Conservation (phyloP, 2,888 invertebrate species). For the Coenonympha glycerion region DNA sequence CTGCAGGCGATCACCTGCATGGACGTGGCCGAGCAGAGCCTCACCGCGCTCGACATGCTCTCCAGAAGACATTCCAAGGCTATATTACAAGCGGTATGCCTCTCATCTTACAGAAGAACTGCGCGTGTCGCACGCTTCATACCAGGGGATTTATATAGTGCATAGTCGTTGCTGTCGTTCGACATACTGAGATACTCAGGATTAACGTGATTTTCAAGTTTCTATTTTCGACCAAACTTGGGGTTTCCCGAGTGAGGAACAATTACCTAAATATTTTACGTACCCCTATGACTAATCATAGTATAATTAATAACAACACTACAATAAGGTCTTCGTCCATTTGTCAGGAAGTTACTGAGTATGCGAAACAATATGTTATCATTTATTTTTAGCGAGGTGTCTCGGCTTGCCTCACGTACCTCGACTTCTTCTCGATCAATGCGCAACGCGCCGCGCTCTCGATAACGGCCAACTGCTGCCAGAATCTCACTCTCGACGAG, state of each 20-base stretch:
- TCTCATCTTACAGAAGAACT: neutral
- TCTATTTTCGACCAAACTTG: too few relatives aligned
- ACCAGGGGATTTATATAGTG: neutral
- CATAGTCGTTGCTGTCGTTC: neutral
- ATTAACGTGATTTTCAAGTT: too few relatives aligned
- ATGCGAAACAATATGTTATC: conserved; percentile 3
- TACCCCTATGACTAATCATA: too few relatives aligned
- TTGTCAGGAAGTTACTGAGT: too few relatives aligned
- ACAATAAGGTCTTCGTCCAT: too few relatives aligned
- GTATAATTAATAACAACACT: too few relatives aligned
- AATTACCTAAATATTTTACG: too few relatives aligned
- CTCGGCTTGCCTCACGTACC: conserved; percentile 94
- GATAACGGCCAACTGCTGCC: conserved; percentile 98
- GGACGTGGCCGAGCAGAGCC: conserved; percentile 99
- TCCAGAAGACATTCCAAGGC: conserved; percentile 97
- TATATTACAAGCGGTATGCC: conserved; percentile 90
- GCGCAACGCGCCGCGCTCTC: conserved; percentile 97
- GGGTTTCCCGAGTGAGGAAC: too few relatives aligned
- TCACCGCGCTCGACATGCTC: conserved; percentile 97
- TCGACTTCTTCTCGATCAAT: conserved; percentile 99
- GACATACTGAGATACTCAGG: too few relatives aligned
- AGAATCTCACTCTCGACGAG: conserved; percentile 94
- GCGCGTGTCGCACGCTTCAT: neutral
- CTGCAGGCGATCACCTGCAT: conserved; percentile 98
- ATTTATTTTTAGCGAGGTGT: conserved; percentile 86